Percentiles rank a stretch among this genome's conserved stretches.
phyloP scores from a whole-genome alignment of 1,140 invertebrate species.

The Cherax quadricarinatus region DNA sequence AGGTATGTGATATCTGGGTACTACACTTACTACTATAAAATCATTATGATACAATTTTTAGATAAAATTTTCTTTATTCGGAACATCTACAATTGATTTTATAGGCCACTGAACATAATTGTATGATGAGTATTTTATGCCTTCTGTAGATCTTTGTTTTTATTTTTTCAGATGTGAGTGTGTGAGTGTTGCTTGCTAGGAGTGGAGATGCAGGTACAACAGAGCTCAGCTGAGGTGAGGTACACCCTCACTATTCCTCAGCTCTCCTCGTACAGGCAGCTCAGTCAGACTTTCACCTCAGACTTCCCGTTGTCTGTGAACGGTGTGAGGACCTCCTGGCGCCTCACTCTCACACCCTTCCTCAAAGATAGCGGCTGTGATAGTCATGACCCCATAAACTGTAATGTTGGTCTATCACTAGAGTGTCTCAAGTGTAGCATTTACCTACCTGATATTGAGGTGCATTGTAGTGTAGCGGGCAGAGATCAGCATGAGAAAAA shows the following conservation, averaged over 20 bases:
- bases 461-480: slow-evolving; percentile 21
- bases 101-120: too few species aligned
- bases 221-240: not conserved
- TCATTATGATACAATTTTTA: too few species aligned
- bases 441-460: not conserved
- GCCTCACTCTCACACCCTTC: slow-evolving; percentile 11
- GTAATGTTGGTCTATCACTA: slow-evolving; percentile 11
- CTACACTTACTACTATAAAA: too few species aligned
- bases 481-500: slow-evolving; percentile 19
- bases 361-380: not conserved
- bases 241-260: slow-evolving; percentile 23
- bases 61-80: too few species aligned
- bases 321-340: slow-evolving; percentile 18
- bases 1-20: too few species aligned
- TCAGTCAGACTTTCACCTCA: slow-evolving; percentile 23
- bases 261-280: slow-evolving; percentile 18
- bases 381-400: not conserved
- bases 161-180: too few species aligned
- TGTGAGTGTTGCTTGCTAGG: too few species aligned
- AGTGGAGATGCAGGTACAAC: slow-evolving; percentile 2
- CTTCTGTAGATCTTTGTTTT: too few species aligned
- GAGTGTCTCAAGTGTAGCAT: slow-evolving; percentile 25
- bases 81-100: too few species aligned
- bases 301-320: slow-evolving; percentile 40
- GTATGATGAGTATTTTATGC: too few species aligned